A percentile compares a stretch with the other conserved stretches of the same genome.
These are phyloP conservation scores for Anoplopoma fimbria DNA, from an alignment of 2,113 vertebrate genomes.

Conservation along the genomic window DNA sequence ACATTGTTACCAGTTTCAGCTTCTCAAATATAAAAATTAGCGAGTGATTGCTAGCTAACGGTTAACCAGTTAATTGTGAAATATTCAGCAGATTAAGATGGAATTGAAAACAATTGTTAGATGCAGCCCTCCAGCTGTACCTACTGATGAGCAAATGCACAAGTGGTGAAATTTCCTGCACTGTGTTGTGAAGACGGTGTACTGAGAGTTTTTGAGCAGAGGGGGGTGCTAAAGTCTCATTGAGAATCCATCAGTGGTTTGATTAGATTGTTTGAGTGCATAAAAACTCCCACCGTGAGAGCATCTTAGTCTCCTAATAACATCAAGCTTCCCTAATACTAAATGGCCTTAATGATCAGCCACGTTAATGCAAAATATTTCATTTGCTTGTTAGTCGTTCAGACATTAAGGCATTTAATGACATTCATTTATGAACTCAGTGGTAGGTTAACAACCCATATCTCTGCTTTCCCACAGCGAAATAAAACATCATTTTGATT, in stretches of 20 bases:
- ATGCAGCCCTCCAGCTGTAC: neutral
- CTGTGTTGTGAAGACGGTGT: neutral
- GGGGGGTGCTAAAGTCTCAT: conserved; percentile 44
- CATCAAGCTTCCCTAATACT: neutral
- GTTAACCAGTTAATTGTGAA: neutral
- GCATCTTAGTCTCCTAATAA: neutral
- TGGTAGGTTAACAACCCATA: conserved; percentile 7
- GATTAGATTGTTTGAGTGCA: neutral
- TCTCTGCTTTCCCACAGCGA: neutral
- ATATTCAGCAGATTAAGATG: neutral
- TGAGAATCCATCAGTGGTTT: neutral
- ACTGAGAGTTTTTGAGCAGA: conserved; percentile 11
- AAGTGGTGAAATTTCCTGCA: neutral
- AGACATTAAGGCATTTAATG: neutral
- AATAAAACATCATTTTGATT: conserved; percentile 15
- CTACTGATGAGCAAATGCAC: neutral
- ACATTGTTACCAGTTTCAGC: neutral
- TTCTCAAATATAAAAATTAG: neutral
- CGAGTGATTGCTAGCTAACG: neutral
- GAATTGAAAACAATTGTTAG: neutral
- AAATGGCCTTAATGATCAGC: neutral
- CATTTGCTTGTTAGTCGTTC: conserved; percentile 2
- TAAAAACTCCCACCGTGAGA: neutral
- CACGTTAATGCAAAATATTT: neutral
- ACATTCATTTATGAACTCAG: conserved; percentile 10